Percentiles rank a stretch among this genome's conserved stretches.
These are phyloP conservation scores for Pseudochirops corinnae DNA, from an alignment of 2,797 vertebrate genomes.

Conservation along the genomic window DNA sequence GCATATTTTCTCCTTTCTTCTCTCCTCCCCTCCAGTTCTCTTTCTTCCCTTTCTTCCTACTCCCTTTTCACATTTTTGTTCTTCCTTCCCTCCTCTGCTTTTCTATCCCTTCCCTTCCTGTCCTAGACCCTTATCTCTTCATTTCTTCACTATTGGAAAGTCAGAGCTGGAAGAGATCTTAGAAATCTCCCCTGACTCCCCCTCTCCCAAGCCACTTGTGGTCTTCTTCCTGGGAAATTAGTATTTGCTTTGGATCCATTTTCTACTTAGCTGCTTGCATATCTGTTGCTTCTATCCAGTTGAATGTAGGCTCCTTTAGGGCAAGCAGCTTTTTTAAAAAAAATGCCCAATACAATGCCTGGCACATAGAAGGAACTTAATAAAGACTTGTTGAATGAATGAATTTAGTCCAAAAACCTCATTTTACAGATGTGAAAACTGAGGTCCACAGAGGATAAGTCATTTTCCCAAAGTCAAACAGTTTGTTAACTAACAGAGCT, in stretches of 20 bases:
- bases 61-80: background rate
- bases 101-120: background rate
- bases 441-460: background rate
- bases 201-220: background rate
- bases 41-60: background rate
- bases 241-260: background rate
- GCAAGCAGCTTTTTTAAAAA: background rate
- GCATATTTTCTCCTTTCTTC: background rate
- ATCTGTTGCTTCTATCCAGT: background rate
- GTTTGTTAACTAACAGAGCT: background rate
- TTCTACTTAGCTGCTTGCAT: background rate
- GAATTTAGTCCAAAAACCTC: no score
- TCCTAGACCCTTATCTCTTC: background rate
- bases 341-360: background rate
- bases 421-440: background rate
- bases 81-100: background rate
- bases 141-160: background rate
- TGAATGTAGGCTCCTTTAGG: background rate
- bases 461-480: background rate
- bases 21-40: background rate
- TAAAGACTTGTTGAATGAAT: no score
- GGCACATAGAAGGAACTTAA: no score
- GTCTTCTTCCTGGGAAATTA: background rate
- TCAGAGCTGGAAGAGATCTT: background rate
- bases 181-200: background rate